Base-by-base conservation (phyloP, 1,140 invertebrate genomes). In the Pinna nobilis region DNA sequence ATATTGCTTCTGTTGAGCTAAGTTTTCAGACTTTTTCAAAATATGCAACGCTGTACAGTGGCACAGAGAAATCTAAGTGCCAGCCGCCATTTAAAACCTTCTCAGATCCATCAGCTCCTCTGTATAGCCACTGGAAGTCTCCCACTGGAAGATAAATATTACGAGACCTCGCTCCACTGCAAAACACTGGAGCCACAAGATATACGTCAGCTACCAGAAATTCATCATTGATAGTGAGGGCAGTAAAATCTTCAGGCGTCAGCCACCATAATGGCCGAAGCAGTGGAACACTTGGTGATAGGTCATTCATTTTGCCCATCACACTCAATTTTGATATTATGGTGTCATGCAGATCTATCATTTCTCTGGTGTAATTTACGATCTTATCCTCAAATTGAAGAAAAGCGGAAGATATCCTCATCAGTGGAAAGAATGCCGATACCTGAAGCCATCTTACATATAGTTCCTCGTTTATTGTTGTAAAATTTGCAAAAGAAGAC, bases 241-340 rank as follows among this genome's bases (percentile, higher is more conserved):
- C 94, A 0, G 94, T 92, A 0, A 91, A 89, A 89, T 97, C 96
- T 0, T 92, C 91, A 0, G 95, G 94, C 71, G 95, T 93, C 30
- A 96, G 88, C 94, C 97, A 95, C 96, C 96, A 98, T n/a, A 98
- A 88, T 0, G 96, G 96, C 0, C 96, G 89, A 32, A 97, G 93
- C 11, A 87, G 77, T 5, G 86, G 87, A 5, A 37, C 47, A 47
- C 77, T 95, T 9, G 93, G 93, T 64, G 94, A 92, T 33, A 80
- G 74, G 32, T 80, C 20, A 49, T 69, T 39, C n/a, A 96, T 81
- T 35, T 89, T 86, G 13, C 92, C 90, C 0, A 93, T 89, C 74
- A 82, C 73, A 57, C 71, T 49, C 23, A 50, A 18, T 41, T 74
- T 28, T 28, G 67, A 32, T 53, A 71, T 70, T 47, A 92, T 93